Evolutionary conservation across 2,888 invertebrate genomes (phyloP), one percentile per base, ranked within the genome.

Genomic region (Yponomeuta sedellus): DNA sequence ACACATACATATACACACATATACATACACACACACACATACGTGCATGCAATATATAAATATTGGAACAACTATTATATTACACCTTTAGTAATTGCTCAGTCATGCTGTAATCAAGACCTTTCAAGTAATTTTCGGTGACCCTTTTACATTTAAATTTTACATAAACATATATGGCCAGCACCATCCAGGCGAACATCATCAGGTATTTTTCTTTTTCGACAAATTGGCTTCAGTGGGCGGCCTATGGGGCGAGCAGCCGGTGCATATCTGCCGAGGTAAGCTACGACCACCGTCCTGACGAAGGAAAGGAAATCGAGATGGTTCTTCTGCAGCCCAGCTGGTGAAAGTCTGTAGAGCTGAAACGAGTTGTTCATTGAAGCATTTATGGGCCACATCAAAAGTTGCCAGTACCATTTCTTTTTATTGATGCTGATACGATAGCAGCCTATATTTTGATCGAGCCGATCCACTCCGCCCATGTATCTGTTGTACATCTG

Each of bases 351-450:
- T 61, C 22, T 22, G 12, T 70, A 68, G 4, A 69, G 65, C 58
- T 70, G 69, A 64, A 68, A 68, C 65, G 67, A 69, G 61, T 69
- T 69, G 56, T 69, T 70, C 22, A 68, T 64, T n/a, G 39, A 11
- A 61, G 59, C 68, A 64, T 69, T 70, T 19, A 70, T 52, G 28
- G 69, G 68, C 66, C 68, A 67, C 68, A 71, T 70, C 11, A 70
- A 65, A 25, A 65, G 61, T 22, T 67, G 68, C 67, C 61, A 67
- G 61, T 25, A 25, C 25, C 25, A 67, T 67, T 67, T 65, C 66
- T 40, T 25, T 63, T 11, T 63, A 20, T 25, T 20, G 63, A 70
- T 67, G 44, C 66, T 5, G 19, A 68, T 44, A 64, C 65, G 52
- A 52, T 68, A 65, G 39, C 66, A 66, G 6, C 64, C 66, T 16